phyloP scores from a whole-genome alignment of 2,113 vertebrate species.

The Galeopterus variegatus region DNA sequence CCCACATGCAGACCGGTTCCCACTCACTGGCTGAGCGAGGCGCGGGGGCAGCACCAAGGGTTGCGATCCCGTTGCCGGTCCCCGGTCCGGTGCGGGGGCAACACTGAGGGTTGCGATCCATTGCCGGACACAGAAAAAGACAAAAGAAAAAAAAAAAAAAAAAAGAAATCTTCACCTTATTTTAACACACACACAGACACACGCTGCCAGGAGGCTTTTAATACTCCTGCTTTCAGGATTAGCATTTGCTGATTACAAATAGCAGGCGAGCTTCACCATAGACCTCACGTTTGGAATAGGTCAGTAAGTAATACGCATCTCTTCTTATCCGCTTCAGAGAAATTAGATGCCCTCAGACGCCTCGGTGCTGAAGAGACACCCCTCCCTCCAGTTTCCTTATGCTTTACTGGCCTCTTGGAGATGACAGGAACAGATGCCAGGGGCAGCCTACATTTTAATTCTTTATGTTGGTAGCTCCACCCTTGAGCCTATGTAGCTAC shows the following conservation, averaged over 20 bases:
- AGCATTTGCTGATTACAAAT: background rate
- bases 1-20: too few relatives aligned
- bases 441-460: background rate
- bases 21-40: too few relatives aligned
- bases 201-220: background rate
- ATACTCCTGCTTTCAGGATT: background rate
- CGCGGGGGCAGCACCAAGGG: too few relatives aligned
- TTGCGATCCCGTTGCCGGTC: too few relatives aligned
- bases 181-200: background rate
- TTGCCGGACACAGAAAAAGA: too few relatives aligned
- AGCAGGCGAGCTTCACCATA: background rate
- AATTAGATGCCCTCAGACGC: background rate
- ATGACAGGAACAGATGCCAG: fast-evolving
- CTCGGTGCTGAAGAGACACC: background rate
- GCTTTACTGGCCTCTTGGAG: fast-evolving
- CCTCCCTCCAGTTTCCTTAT: background rate
- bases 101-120: too few relatives aligned
- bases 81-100: too few relatives aligned
- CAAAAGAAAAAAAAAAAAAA: too few relatives aligned
- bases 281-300: background rate
- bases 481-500: background rate
- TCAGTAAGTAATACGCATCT: background rate
- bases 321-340: background rate
- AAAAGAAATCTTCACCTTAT: background rate
- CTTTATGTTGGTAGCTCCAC: background rate